Evolutionary conservation across 2,888 invertebrate genomes (phyloP).

Genomic region (Amitus sp.): DNA sequence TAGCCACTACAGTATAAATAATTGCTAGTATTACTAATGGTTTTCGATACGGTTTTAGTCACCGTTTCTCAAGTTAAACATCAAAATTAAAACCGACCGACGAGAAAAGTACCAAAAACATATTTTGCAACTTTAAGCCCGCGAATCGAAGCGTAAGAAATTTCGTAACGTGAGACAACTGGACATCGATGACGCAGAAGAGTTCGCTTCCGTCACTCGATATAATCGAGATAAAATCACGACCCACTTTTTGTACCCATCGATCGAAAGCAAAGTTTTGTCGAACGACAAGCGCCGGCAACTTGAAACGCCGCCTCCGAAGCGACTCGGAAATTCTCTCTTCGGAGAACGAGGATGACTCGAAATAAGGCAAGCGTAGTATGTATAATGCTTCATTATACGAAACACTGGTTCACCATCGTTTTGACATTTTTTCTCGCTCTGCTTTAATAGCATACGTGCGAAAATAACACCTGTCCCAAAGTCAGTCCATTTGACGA

Average conservation of each 20-base stretch:
- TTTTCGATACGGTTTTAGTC: too few relatives aligned
- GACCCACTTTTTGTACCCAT: background rate
- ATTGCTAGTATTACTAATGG: too few relatives aligned
- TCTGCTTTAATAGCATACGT: background rate
- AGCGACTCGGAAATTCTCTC: background rate
- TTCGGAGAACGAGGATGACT: background rate
- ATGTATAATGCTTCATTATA: background rate
- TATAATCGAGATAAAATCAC: conserved; percentile 1
- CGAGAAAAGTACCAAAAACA: too few relatives aligned
- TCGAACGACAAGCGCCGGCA: background rate
- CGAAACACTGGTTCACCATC: background rate
- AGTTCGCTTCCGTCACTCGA: conserved; percentile 1
- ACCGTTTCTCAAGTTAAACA: too few relatives aligned
- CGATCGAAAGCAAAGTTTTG: background rate
- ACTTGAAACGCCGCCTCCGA: background rate
- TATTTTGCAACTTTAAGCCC: too few relatives aligned
- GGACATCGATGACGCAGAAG: background rate
- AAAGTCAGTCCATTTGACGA: conserved; percentile 6
- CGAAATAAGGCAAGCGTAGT: too few relatives aligned
- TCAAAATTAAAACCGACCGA: background rate
- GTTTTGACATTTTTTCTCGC: background rate
- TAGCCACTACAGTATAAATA: too few relatives aligned
- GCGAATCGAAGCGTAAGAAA: too few relatives aligned
- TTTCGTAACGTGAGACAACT: background rate
- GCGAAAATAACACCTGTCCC: conserved; percentile 2